Conservation (phyloP, 1,140 invertebrate species). For the Drosophila aff. region DNA sequence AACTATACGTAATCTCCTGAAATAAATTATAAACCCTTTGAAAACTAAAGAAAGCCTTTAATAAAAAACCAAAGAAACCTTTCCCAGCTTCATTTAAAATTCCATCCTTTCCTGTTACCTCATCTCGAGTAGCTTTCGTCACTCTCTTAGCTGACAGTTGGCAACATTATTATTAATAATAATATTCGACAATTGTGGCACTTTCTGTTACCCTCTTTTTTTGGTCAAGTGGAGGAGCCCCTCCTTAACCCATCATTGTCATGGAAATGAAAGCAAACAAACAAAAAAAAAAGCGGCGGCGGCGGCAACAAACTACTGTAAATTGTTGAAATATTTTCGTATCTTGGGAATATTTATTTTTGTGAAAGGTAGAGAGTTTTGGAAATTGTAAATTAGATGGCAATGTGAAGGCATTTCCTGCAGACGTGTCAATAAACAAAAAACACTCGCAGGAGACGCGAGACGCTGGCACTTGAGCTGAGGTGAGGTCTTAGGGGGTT, state of each 20-base stretch:
- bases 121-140: slow-evolving; percentile 30
- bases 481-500: slow-evolving; percentile 9
- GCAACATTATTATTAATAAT: slow-evolving; percentile 46
- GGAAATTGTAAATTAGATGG: slow-evolving; percentile 54
- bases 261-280: slow-evolving; percentile 62
- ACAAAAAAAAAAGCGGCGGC: neutral
- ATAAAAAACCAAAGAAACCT: neutral
- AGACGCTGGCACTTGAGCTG: slow-evolving; percentile 34
- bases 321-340: slow-evolving; percentile 48
- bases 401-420: slow-evolving; percentile 68
- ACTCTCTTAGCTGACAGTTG: slow-evolving; percentile 30
- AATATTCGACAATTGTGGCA: slow-evolving; percentile 52
- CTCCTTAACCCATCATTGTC: slow-evolving; percentile 53
- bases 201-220: slow-evolving; percentile 26
- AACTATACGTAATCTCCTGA: neutral
- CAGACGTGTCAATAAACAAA: slow-evolving; percentile 77
- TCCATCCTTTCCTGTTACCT: slow-evolving; percentile 2
- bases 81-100: slow-evolving; percentile 5
- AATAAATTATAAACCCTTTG: neutral
- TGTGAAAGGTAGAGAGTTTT: slow-evolving; percentile 53
- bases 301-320: slow-evolving; percentile 41
- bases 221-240: slow-evolving; percentile 33
- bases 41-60: neutral
- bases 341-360: slow-evolving; percentile 44
- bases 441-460: slow-evolving; percentile 6